Conservation (phyloP, 2,888 invertebrate species). For the Eupeodes latifasciatus region DNA sequence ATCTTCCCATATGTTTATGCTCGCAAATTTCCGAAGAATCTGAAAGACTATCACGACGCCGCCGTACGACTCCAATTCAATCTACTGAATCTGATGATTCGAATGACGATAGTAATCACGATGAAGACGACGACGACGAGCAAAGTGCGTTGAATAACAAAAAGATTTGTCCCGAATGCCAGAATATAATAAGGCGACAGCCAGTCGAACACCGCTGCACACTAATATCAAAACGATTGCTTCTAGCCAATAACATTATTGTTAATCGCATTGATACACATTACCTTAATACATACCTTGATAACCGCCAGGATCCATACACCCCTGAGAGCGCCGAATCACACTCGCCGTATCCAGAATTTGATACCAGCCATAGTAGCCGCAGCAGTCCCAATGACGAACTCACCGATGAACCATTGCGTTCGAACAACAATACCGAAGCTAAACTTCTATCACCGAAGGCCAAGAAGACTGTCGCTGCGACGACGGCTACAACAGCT, state of each 20-base stretch:
- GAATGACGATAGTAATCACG: constrained; percentile 22
- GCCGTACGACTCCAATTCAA: constrained; percentile 62
- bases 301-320: constrained; percentile 87
- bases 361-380: constrained; percentile 79
- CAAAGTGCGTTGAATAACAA: constrained; percentile 44
- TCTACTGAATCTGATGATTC: constrained; percentile 69
- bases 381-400: constrained; percentile 79
- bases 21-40: constrained; percentile 77
- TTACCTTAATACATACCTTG: constrained; percentile 82
- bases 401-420: constrained; percentile 79
- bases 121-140: constrained; percentile 54
- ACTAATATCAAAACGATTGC: constrained; percentile 81
- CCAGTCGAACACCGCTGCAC: constrained; percentile 80
- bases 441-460: constrained; percentile 55
- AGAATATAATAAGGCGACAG: constrained; percentile 81
- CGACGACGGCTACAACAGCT: constrained; percentile 31
- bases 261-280: constrained; percentile 86
- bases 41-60: constrained; percentile 56
- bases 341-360: constrained; percentile 87
- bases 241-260: constrained; percentile 84
- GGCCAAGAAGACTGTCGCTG: constrained; percentile 57
- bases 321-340: constrained; percentile 93
- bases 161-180: constrained; percentile 81
- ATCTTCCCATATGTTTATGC: constrained; percentile 82
- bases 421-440: constrained; percentile 68